Evolutionary conservation across 2,113 vertebrate species (phyloP).

Genomic region (Neomonachus schauinslandi): DNA sequence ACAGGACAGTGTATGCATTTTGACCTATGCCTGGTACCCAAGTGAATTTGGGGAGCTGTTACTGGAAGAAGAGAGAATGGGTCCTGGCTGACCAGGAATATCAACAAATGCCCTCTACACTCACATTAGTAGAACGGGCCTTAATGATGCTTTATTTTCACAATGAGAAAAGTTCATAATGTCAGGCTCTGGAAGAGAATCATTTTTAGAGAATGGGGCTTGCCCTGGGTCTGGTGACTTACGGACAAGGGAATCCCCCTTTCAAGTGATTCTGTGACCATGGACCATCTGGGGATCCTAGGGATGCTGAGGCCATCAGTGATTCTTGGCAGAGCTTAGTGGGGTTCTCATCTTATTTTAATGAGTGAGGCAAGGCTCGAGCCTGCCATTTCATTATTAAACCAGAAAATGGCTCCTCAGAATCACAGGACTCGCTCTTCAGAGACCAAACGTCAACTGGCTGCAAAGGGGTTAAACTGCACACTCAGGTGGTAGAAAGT

Average conservation of each 20-base stretch:
- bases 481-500: neutral
- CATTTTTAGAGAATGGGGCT: neutral
- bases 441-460: neutral
- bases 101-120: accelerated
- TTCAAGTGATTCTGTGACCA: neutral
- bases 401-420: neutral
- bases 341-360: neutral
- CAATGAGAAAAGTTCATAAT: neutral
- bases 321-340: neutral
- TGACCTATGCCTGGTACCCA: neutral
- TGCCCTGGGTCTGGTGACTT: neutral
- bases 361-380: neutral
- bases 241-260: neutral
- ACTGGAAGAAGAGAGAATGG: neutral
- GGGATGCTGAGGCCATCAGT: neutral
- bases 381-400: neutral
- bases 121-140: neutral
- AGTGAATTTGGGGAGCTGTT: neutral
- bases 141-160: neutral
- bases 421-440: neutral
- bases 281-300: neutral
- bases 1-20: neutral
- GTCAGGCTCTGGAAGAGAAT: neutral
- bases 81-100: neutral
- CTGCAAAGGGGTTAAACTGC: neutral